These are phyloP conservation scores for Drosophila mayaguana DNA, from an alignment of 2,888 invertebrate species.

Conservation along the genomic window DNA sequence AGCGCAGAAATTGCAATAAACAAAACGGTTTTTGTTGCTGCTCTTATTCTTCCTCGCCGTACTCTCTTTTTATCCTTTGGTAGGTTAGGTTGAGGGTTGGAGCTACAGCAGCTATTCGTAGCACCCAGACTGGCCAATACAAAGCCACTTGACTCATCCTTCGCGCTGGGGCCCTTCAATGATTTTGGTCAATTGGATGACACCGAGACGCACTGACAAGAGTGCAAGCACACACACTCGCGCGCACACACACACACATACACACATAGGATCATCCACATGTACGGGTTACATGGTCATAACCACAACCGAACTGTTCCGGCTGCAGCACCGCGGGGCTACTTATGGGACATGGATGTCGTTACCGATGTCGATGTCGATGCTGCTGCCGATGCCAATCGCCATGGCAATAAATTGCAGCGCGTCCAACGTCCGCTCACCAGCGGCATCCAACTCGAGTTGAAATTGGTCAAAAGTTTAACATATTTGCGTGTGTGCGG, in stretches of 20 bases:
- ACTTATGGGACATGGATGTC: slow-evolving; percentile 50
- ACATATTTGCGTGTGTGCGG: slow-evolving; percentile 77
- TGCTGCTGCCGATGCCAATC: slow-evolving; percentile 53
- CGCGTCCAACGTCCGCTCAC: slow-evolving; percentile 51
- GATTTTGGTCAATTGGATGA: slow-evolving; percentile 66
- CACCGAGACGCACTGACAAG: slow-evolving; percentile 36
- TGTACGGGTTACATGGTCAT: slow-evolving; percentile 37
- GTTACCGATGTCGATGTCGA: slow-evolving; percentile 14
- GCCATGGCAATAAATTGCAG: slow-evolving; percentile 80
- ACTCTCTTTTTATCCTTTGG: slow-evolving; percentile 3
- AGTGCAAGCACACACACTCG: background rate
- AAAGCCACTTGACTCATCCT: slow-evolving; percentile 40
- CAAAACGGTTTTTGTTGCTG: slow-evolving; percentile 60
- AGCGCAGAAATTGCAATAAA: slow-evolving; percentile 65
- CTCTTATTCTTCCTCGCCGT: slow-evolving; percentile 20
- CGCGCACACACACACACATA: slow-evolving; percentile 14
- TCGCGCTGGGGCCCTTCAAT: slow-evolving; percentile 36
- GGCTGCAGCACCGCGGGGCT: slow-evolving; percentile 60
- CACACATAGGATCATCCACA: slow-evolving; percentile 21
- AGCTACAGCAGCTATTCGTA: too few relatives aligned
- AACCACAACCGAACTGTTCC: slow-evolving; percentile 62
- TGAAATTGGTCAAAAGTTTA: slow-evolving; percentile 82
- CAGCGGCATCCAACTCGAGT: slow-evolving; percentile 67
- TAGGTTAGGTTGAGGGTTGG: background rate
- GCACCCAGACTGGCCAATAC: slow-evolving; percentile 50